Evolutionary conservation across 2,888 invertebrate species (phyloP).

Genomic region (Arctia plantaginis): DNA sequence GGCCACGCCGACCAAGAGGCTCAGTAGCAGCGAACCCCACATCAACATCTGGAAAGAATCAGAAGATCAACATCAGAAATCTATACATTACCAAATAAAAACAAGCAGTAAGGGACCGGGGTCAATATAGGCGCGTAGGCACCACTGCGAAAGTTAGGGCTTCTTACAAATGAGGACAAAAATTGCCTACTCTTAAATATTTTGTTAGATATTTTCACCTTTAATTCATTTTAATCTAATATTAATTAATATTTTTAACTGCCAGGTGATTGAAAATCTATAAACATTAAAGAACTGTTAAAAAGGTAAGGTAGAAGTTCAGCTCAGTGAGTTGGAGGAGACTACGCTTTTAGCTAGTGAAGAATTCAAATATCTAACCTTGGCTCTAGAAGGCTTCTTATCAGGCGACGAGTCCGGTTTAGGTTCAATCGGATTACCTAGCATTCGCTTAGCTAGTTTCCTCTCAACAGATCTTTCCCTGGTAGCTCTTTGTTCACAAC

Average conservation of each 20-base stretch:
- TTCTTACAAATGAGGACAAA: too few relatives aligned
- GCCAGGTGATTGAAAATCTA: too few relatives aligned
- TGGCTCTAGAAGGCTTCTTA: conserved; percentile 75
- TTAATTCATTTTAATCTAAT: too few relatives aligned
- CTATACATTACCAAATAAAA: too few relatives aligned
- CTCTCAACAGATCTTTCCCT: conserved; percentile 83
- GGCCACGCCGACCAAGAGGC: conserved; percentile 89
- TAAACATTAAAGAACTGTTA: too few relatives aligned
- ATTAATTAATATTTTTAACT: too few relatives aligned
- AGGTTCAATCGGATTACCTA: conserved; percentile 57
- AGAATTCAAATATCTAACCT: conserved; percentile 56
- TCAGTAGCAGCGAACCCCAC: conserved; percentile 90
- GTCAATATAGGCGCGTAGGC: too few relatives aligned
- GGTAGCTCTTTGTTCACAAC: conserved; percentile 71
- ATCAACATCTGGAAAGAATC: conserved; percentile 82
- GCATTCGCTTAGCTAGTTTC: conserved; percentile 82
- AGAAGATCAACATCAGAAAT: too few relatives aligned
- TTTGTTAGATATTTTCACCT: too few relatives aligned
- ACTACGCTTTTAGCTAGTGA: not conserved
- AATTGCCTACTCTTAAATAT: too few relatives aligned
- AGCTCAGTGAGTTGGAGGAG: not conserved
- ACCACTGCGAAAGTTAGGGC: too few relatives aligned
- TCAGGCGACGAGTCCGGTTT: conserved; percentile 58
- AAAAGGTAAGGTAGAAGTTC: not conserved
- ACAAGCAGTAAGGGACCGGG: too few relatives aligned